phyloP scores from a whole-genome alignment of 1,140 invertebrate species.

The Pseudoatta argentina region DNA sequence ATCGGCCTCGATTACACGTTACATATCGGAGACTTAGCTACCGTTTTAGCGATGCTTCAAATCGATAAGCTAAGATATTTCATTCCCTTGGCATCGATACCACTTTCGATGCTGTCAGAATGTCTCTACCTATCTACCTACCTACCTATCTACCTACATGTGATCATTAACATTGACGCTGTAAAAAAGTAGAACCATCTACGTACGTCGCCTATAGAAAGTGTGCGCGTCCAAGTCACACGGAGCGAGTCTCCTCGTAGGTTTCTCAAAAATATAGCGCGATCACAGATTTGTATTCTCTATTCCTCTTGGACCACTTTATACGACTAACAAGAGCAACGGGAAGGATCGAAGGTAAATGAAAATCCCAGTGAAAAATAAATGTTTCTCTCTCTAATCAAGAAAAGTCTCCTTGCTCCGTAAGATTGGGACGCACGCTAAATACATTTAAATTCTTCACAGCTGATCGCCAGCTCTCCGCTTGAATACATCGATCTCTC shows the following conservation, averaged over 20 bases:
- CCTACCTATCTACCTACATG: slow-evolving; percentile 14
- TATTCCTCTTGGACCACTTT: slow-evolving; percentile 19
- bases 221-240: slow-evolving; percentile 4
- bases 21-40: slow-evolving; percentile 32
- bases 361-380: slow-evolving; percentile 1
- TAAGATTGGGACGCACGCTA: not conserved
- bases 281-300: slow-evolving; percentile 14
- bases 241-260: not conserved
- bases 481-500: slow-evolving; percentile 16
- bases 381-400: not conserved
- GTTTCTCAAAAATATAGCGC: slow-evolving; percentile 5
- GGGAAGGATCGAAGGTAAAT: not conserved
- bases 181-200: slow-evolving; percentile 59
- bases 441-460: slow-evolving; percentile 38
- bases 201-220: slow-evolving; percentile 19
- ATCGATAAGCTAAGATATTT: slow-evolving; percentile 42
- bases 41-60: slow-evolving; percentile 43
- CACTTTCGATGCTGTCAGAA: slow-evolving; percentile 11
- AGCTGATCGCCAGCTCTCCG: slow-evolving; percentile 5
- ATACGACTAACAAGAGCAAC: not conserved
- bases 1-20: slow-evolving; percentile 16
- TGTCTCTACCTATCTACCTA: slow-evolving; percentile 10
- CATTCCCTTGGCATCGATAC: slow-evolving; percentile 20
- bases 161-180: slow-evolving; percentile 46
- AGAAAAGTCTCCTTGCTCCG: not conserved